A percentile compares a stretch with the other conserved stretches of the same genome.
phyloP scores from a whole-genome alignment of 2,888 invertebrate genomes.

The Drosophila merina region DNA sequence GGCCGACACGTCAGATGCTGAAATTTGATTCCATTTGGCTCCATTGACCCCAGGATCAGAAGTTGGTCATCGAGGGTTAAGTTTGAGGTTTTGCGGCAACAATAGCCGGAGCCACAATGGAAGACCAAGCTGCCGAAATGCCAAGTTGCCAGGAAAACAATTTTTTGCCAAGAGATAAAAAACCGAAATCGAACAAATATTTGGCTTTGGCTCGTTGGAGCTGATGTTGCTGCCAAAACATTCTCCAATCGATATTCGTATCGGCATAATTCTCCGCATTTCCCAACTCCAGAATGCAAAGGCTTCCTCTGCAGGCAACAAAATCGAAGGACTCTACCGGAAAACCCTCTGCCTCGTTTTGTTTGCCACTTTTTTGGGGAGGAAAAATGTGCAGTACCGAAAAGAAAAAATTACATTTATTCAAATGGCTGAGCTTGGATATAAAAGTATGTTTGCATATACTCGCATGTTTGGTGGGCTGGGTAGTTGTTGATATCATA shows the following conservation, averaged over 20 bases:
- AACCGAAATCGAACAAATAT: conserved; percentile 60
- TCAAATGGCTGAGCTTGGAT: conserved; percentile 34
- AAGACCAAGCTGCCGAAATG: conserved; percentile 20
- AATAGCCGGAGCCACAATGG: conserved; percentile 12
- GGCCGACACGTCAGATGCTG: conserved; percentile 19
- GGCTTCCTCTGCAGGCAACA: conserved; percentile 4
- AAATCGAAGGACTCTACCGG: conserved; percentile 9
- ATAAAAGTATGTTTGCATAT: background rate
- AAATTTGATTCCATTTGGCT: conserved; percentile 17
- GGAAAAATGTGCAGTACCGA: conserved; percentile 23
- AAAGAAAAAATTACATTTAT: conserved; percentile 44
- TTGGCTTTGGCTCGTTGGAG: conserved; percentile 49
- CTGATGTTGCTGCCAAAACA: conserved; percentile 47
- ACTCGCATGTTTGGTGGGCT: background rate
- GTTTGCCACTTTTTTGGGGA: conserved; percentile 20
- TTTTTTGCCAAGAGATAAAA: conserved; percentile 43
- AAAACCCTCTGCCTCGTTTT: conserved; percentile 12
- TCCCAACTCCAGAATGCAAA: conserved; percentile 12
- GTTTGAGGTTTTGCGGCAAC: conserved; percentile 9
- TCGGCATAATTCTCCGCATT: conserved; percentile 54
- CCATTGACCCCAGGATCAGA: conserved; percentile 1
- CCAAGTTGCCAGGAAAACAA: conserved; percentile 69
- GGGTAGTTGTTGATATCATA: conserved; percentile 9
- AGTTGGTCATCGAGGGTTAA: conserved; percentile 3
- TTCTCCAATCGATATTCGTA: conserved; percentile 58